Conservation (phyloP, 2,113 vertebrate species). For the Gallinago jamesoni region DNA sequence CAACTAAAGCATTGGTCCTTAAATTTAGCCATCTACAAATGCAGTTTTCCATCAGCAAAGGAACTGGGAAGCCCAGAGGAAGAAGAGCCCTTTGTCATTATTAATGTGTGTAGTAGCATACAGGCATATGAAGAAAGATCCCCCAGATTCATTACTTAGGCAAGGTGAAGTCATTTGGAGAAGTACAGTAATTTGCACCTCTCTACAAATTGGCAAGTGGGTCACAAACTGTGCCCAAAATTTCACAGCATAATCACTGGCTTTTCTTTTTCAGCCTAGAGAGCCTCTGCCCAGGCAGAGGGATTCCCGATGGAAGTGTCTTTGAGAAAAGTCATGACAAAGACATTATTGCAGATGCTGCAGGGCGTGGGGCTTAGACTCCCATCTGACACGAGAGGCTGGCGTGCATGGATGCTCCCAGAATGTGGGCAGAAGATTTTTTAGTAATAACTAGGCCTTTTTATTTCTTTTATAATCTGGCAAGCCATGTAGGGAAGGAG, state of each 20-base stretch:
- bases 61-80: not conserved
- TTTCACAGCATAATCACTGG: not conserved
- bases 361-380: not conserved
- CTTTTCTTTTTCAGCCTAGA: not conserved
- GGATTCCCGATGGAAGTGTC: not conserved
- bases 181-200: not conserved
- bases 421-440: not conserved
- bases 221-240: not conserved
- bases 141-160: not conserved
- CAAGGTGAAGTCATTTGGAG: not conserved
- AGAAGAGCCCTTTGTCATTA: not conserved
- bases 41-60: not conserved
- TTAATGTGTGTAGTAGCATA: not conserved
- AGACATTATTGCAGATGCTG: not conserved
- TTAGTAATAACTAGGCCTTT: not conserved
- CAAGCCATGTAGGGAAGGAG: slow-evolving; percentile 10
- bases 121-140: not conserved
- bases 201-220: not conserved
- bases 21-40: not conserved
- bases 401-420: not conserved
- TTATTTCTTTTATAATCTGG: slow-evolving; percentile 29
- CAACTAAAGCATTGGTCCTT: not conserved
- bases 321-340: not conserved
- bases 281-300: not conserved
- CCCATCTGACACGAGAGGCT: not conserved